Conservation (phyloP, 2,888 invertebrate species). For the Nymphalis urticae region DNA sequence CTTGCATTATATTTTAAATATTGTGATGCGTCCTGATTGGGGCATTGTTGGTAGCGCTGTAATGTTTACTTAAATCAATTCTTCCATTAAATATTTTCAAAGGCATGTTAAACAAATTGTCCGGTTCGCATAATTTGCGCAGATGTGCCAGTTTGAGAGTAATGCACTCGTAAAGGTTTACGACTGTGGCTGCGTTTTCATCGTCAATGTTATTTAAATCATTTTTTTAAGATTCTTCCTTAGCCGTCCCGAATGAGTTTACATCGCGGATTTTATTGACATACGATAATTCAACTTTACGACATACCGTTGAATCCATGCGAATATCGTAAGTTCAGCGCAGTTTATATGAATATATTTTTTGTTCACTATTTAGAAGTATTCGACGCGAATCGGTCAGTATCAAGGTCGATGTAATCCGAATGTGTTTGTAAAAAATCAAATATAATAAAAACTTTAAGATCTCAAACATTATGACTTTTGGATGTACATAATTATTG, state of each 20-base stretch:
- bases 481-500: constrained; percentile 3
- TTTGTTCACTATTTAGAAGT: constrained; percentile 32
- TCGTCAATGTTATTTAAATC: constrained; percentile 68
- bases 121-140: constrained; percentile 55
- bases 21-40: constrained; percentile 39
- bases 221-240: constrained; percentile 60
- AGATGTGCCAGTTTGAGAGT: constrained; percentile 68
- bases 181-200: constrained; percentile 65
- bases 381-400: constrained; percentile 32
- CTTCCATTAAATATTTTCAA: constrained; percentile 35
- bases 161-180: constrained; percentile 80
- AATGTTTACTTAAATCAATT: constrained; percentile 37
- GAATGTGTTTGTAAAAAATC: constrained; percentile 17
- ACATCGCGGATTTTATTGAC: constrained; percentile 59
- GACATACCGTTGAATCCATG: constrained; percentile 51
- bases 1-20: constrained; percentile 37
- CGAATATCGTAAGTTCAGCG: constrained; percentile 40
- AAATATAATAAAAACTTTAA: constrained; percentile 1
- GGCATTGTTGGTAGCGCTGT: constrained; percentile 35
- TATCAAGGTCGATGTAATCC: constrained; percentile 29
- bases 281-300: constrained; percentile 62
- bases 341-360: constrained; percentile 21
- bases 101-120: constrained; percentile 32
- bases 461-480: neutral
- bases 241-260: constrained; percentile 47